Evolutionary conservation across 2,797 vertebrate species (phyloP).

Genomic region (Melanotaenia trifasciata): DNA sequence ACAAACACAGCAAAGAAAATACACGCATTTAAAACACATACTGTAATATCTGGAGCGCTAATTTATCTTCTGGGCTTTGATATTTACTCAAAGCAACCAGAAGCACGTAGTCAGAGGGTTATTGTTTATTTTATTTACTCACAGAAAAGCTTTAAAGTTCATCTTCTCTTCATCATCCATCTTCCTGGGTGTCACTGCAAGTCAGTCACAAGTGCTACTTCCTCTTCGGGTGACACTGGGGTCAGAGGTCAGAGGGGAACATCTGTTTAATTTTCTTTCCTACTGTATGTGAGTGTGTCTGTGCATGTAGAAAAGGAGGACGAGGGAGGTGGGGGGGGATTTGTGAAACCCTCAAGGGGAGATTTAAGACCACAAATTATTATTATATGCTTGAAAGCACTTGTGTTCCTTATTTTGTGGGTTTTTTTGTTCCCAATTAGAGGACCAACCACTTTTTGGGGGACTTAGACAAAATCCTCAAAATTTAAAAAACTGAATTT

Average conservation of each 20-base stretch:
- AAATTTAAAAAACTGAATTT: neutral
- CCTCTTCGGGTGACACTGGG: constrained; percentile 43
- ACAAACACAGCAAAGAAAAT: neutral
- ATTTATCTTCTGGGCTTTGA: neutral
- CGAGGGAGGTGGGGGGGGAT: constrained; percentile 33
- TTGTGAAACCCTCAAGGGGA: constrained; percentile 10
- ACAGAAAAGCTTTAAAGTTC: neutral
- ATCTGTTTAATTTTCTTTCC: constrained; percentile 29
- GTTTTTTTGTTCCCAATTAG: neutral
- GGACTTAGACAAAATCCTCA: neutral
- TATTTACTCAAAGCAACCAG: neutral
- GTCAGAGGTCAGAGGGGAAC: constrained; percentile 50
- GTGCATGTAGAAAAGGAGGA: constrained; percentile 23
- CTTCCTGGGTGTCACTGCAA: constrained; percentile 18
- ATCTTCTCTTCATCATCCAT: neutral
- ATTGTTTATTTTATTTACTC: neutral
- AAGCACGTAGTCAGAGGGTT: neutral
- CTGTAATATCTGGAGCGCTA: neutral
- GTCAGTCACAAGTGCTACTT: constrained; percentile 31
- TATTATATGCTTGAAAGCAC: constrained; percentile 6
- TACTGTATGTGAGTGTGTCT: constrained; percentile 2
- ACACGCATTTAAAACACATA: neutral
- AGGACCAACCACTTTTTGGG: neutral
- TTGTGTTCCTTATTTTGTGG: neutral
- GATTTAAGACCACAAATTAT: neutral